These are phyloP conservation scores for Achlya flavicornis DNA, from an alignment of 2,888 invertebrate species.

Conservation along the genomic window DNA sequence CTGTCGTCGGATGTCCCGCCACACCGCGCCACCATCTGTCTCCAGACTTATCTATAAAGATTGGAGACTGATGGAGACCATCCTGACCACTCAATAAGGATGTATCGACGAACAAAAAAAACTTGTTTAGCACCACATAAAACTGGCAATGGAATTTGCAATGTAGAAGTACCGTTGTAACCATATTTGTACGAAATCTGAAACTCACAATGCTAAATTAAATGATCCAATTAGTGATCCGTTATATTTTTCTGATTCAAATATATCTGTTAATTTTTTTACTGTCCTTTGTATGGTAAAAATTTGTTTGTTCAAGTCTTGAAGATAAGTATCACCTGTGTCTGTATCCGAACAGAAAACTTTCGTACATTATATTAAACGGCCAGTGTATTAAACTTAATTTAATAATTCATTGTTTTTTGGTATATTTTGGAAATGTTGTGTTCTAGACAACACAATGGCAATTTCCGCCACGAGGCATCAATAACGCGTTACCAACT, in stretches of 20 bases:
- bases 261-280: background rate
- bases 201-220: background rate
- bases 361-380: no score
- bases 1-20: conserved; percentile 1
- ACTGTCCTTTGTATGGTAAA: background rate
- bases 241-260: background rate
- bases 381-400: no score
- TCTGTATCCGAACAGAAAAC: no score
- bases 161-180: background rate
- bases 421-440: no score
- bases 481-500: no score
- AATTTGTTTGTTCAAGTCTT: background rate
- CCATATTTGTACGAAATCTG: background rate
- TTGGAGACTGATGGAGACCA: background rate
- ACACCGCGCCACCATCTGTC: background rate
- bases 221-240: background rate
- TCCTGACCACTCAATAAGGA: background rate
- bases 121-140: background rate
- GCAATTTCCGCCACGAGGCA: no score
- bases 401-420: no score
- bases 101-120: background rate
- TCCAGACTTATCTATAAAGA: background rate
- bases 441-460: no score
- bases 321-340: background rate
- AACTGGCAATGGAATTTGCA: conserved; percentile 1